Conservation (phyloP, 2,113 vertebrate species). For the Oncorhynchus keta region DNA sequence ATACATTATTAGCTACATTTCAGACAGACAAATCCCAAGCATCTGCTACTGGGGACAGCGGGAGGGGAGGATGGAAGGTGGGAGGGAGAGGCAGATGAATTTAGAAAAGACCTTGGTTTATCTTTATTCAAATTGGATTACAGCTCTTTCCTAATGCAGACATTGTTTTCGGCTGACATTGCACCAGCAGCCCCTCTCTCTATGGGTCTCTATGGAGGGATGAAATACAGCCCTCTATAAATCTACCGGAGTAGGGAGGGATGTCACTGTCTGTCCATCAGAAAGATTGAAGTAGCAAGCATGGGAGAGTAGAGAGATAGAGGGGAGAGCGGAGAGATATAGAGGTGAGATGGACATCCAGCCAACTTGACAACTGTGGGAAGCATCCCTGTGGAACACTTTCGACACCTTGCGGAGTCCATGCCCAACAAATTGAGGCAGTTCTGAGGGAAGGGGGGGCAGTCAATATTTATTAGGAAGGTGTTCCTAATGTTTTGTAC, state of each 20-base stretch:
- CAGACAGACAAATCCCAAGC: conserved; percentile 20
- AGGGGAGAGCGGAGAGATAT: too few species aligned
- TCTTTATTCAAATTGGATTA: conserved; percentile 75
- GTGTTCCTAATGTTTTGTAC: too few species aligned
- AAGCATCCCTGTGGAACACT: too few species aligned
- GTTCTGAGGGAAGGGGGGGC: too few species aligned
- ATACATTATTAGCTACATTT: conserved; percentile 21
- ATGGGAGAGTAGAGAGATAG: too few species aligned
- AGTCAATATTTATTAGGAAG: too few species aligned
- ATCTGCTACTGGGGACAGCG: conserved; percentile 12
- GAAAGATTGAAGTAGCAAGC: conserved; percentile 2
- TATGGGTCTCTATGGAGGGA: conserved; percentile 16
- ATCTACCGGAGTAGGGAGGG: conserved; percentile 40
- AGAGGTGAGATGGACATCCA: not conserved
- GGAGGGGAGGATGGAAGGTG: conserved; percentile 3
- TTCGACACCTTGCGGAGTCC: too few species aligned
- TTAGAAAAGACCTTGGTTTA: conserved; percentile 74
- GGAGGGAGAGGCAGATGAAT: conserved; percentile 48
- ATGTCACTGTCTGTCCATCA: conserved; percentile 26
- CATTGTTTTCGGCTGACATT: conserved; percentile 48
- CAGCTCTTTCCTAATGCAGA: conserved; percentile 56
- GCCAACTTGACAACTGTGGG: too few species aligned
- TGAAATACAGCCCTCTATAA: conserved; percentile 52
- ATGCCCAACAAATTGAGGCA: too few species aligned
- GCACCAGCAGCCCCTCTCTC: conserved; percentile 19